Conservation (phyloP, 2,888 invertebrate genomes). For the Graphium colonna region DNA sequence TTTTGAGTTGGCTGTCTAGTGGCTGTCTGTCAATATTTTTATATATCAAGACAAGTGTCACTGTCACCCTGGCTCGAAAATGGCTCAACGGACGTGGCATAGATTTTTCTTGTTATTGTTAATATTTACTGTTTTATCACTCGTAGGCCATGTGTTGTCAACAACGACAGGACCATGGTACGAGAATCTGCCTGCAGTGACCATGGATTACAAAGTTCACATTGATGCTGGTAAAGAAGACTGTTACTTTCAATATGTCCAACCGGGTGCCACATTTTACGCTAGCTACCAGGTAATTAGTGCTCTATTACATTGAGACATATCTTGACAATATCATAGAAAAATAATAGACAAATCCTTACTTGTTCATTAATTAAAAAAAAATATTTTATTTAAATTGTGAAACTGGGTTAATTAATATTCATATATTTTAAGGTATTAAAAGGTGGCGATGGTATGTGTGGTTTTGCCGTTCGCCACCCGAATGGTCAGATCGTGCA, state of each 20-base stretch:
- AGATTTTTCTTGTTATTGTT: constrained; percentile 64
- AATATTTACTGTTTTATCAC: constrained; percentile 75
- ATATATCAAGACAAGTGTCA: constrained; percentile 25
- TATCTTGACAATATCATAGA: too few relatives aligned
- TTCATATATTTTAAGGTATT: constrained; percentile 83
- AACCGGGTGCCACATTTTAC: constrained; percentile 94
- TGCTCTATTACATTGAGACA: too few relatives aligned
- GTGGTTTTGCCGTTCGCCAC: constrained; percentile 93
- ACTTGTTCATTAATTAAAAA: too few relatives aligned
- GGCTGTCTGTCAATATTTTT: too few relatives aligned
- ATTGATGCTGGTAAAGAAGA: constrained; percentile 96
- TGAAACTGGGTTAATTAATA: background rate
- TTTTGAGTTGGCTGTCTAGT: constrained; percentile 26
- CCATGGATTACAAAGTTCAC: constrained; percentile 97
- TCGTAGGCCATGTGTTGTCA: constrained; percentile 69
- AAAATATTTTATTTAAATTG: too few relatives aligned
- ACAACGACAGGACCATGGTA: constrained; percentile 87
- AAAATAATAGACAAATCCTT: too few relatives aligned
- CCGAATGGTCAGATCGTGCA: constrained; percentile 91
- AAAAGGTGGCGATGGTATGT: constrained; percentile 96
- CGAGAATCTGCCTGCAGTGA: constrained; percentile 92
- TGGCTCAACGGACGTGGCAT: constrained; percentile 78
- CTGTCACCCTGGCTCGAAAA: constrained; percentile 42
- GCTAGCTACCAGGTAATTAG: constrained; percentile 92
- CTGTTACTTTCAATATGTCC: constrained; percentile 96